Evolutionary conservation across 2,113 vertebrate species (phyloP), one percentile per base, ranked within the genome.

Genomic region (Hemiprocne comata): DNA sequence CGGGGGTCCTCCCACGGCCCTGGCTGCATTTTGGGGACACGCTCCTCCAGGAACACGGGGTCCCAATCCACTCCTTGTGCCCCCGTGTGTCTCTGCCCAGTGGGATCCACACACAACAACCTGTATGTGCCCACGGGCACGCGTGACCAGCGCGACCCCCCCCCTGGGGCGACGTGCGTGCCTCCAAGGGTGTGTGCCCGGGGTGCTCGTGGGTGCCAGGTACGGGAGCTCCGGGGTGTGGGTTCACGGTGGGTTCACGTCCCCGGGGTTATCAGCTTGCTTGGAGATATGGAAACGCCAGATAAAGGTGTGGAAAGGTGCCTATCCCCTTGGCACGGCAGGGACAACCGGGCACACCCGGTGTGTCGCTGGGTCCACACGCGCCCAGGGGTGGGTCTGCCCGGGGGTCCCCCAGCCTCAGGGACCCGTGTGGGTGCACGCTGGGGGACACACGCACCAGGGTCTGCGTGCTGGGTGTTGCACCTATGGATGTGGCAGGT

Each of bases 261-360:
- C 31, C 66, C 61, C 2, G 1, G 40, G 5, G 14, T 69, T 77
- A 87, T 81, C 83, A 8, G 7, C 34, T 61, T 0, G 1, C 34
- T 60, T 3, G 21, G 50, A 9, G 33, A 17, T n/a, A 9, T 0
- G 3, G 36, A 7, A 36, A 7, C 3, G 2, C 29, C 29, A 0
- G 72, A 23, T 74, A 23, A 73, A 54, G 0, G 2, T 8, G 3
- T 4, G 4, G 1, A 19, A 50, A 17, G 50, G 13, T 8, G 26
- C 61, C 3, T 3, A 13, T 50, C 61, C n/a, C 6, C 1, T 18
- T 11, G 23, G 42, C 5, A 3, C 0, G 2, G 0, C 6, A 3
- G 42, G 34, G 53, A 11, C 11, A 12, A 29, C 13, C 9, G 1
- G 80, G 70, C 2, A 26, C 53, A 21, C 4, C 40, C 33, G 0